A percentile compares a stretch with the other conserved stretches of the same genome.
These are phyloP conservation scores for Eupeodes luniger DNA, from an alignment of 2,888 invertebrate genomes.

Conservation along the genomic window DNA sequence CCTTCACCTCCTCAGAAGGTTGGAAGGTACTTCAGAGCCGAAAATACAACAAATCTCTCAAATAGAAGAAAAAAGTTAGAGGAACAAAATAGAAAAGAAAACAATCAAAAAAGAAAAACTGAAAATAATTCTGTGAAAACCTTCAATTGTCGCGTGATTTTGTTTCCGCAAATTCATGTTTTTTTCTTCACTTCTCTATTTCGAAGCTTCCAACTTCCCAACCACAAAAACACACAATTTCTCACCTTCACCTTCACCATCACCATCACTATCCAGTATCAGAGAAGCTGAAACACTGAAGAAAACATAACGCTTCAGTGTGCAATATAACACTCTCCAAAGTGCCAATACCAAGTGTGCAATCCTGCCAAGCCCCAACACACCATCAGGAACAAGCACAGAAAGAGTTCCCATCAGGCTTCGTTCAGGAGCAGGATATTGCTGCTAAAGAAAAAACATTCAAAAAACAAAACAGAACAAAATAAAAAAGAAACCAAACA, in stretches of 20 bases:
- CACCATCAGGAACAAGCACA: not conserved
- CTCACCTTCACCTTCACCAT: slow-evolving; percentile 24
- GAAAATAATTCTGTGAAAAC: slow-evolving; percentile 54
- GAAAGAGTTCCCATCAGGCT: slow-evolving; percentile 36
- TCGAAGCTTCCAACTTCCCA: slow-evolving; percentile 14
- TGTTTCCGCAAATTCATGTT: slow-evolving; percentile 68
- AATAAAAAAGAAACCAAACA: not conserved
- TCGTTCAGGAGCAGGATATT: not conserved
- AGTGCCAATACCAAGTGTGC: slow-evolving; percentile 68
- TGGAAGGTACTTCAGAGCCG: not conserved
- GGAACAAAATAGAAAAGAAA: too few species aligned
- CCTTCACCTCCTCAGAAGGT: too few species aligned
- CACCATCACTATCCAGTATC: not conserved
- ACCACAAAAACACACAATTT: slow-evolving; percentile 43
- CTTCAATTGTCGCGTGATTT: slow-evolving; percentile 72
- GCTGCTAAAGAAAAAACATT: not conserved
- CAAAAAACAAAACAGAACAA: not conserved
- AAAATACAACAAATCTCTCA: slow-evolving; percentile 21
- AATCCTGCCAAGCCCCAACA: slow-evolving; percentile 26
- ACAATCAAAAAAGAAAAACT: not conserved
- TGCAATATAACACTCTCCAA: slow-evolving; percentile 72
- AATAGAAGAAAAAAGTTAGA: slow-evolving; percentile 1
- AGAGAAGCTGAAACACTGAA: not conserved
- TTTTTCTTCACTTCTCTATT: slow-evolving; percentile 15
- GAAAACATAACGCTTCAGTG: slow-evolving; percentile 37